Evolutionary conservation across 2,113 vertebrate genomes (phyloP).

Genomic region (Lamprotornis superbus): DNA sequence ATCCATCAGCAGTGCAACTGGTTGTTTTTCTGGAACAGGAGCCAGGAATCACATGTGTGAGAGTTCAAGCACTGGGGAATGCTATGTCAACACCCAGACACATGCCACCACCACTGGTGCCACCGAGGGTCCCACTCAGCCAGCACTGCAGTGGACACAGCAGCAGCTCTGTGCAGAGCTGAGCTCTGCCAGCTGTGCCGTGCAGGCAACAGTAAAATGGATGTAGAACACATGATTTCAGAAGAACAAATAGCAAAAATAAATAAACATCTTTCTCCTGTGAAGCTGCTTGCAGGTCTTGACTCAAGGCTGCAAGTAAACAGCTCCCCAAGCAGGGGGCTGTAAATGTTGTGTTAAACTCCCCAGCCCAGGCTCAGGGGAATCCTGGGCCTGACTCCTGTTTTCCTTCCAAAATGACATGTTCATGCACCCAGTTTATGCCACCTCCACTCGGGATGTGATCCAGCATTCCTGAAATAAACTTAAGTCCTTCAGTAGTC

Average conservation of each 20-base stretch:
- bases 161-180: not conserved
- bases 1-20: not conserved
- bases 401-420: not conserved
- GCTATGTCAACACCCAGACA: not conserved
- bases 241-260: conserved; percentile 44
- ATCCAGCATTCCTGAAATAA: not conserved
- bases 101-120: accelerated
- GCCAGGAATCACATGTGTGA: not conserved
- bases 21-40: not conserved
- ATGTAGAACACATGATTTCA: conserved; percentile 13
- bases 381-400: not conserved
- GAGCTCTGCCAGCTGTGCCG: not conserved
- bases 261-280: not conserved
- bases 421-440: not conserved
- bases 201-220: conserved; percentile 31
- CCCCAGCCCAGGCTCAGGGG: not conserved
- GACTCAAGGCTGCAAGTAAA: not conserved
- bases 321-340: not conserved
- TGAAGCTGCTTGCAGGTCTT: not conserved
- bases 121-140: not conserved
- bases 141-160: not conserved
- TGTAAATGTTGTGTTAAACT: not conserved
- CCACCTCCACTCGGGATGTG: not conserved
- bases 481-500: not conserved
- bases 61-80: not conserved